Evolutionary conservation across 2,113 vertebrate genomes (phyloP).

Genomic region (Pao palembangensis): DNA sequence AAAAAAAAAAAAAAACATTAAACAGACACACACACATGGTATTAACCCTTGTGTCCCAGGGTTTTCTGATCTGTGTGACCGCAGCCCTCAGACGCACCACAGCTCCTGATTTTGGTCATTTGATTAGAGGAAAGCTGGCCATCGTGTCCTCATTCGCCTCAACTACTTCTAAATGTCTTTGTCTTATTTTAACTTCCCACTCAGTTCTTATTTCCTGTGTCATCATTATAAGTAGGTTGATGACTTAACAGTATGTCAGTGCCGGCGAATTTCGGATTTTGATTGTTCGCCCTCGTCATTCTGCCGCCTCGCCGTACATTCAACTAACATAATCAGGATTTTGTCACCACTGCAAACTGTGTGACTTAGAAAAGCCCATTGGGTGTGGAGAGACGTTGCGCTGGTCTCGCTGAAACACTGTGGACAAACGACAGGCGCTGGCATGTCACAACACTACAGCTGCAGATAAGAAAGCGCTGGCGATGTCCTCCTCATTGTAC

Average conservation of each 20-base stretch:
- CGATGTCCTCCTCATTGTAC: slow-evolving; percentile 21
- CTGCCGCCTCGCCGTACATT: slow-evolving; percentile 2
- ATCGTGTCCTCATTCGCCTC: slow-evolving; percentile 15
- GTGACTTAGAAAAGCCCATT: slow-evolving; percentile 14
- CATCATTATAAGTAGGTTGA: slow-evolving; percentile 11
- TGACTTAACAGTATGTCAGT: slow-evolving; percentile 22
- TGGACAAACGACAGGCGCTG: slow-evolving; percentile 43
- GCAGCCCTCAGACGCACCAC: too few species aligned
- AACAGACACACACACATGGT: too few species aligned
- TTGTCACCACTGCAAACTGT: slow-evolving; percentile 19
- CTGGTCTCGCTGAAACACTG: slow-evolving; percentile 29
- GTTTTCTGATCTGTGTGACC: too few species aligned
- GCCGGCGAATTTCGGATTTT: slow-evolving; percentile 6
- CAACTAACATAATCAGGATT: slow-evolving; percentile 20
- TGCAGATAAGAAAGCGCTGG: slow-evolving; percentile 35
- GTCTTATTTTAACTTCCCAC: slow-evolving; percentile 21
- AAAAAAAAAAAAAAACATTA: too few species aligned
- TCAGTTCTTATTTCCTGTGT: slow-evolving; percentile 12
- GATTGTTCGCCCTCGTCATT: neutral
- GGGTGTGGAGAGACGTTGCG: slow-evolving; percentile 35
- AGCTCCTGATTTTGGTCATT: too few species aligned
- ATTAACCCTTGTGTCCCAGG: too few species aligned
- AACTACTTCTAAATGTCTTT: slow-evolving; percentile 7
- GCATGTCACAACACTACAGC: slow-evolving; percentile 27
- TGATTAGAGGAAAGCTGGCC: slow-evolving; percentile 11